A percentile compares a stretch with the other conserved stretches of the same genome.
Conservation (phyloP, 2,888 invertebrate genomes). For the Tortrix viridana region DNA sequence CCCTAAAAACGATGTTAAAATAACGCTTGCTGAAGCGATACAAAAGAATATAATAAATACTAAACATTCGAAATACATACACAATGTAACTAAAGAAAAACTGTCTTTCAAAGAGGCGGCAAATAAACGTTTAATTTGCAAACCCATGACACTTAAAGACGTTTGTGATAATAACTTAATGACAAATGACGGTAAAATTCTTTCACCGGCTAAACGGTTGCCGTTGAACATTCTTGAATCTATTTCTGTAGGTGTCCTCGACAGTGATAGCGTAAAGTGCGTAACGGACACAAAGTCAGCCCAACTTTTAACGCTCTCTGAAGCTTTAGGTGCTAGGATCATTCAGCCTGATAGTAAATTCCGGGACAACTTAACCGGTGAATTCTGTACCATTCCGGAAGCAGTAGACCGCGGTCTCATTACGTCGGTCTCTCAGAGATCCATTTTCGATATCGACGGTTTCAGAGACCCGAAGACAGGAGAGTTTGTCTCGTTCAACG, state of each 20-base stretch:
- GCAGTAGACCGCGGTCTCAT: slow-evolving; percentile 96
- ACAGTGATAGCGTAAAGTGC: slow-evolving; percentile 92
- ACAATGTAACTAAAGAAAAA: slow-evolving; percentile 89
- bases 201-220: slow-evolving; percentile 91
- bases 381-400: slow-evolving; percentile 90
- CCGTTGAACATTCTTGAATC: slow-evolving; percentile 93
- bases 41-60: slow-evolving; percentile 90
- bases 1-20: slow-evolving; percentile 89
- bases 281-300: slow-evolving; percentile 92
- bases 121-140: slow-evolving; percentile 90
- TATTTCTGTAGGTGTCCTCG: slow-evolving; percentile 93
- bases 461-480: slow-evolving; percentile 92
- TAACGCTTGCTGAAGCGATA: slow-evolving; percentile 93
- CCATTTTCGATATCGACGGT: slow-evolving; percentile 96
- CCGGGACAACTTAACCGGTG: slow-evolving; percentile 89
- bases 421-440: slow-evolving; percentile 93
- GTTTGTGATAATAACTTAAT: slow-evolving; percentile 91
- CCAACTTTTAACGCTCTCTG: slow-evolving; percentile 91
- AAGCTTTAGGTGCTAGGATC: slow-evolving; percentile 92
- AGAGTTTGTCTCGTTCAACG: slow-evolving; percentile 93
- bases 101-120: slow-evolving; percentile 93
- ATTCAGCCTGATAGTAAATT: slow-evolving; percentile 90
- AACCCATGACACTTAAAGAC: slow-evolving; percentile 97
- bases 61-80: slow-evolving; percentile 91
- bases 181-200: slow-evolving; percentile 89